phyloP scores from a whole-genome alignment of 1,140 invertebrate genomes.

The Chymomyza costata region DNA sequence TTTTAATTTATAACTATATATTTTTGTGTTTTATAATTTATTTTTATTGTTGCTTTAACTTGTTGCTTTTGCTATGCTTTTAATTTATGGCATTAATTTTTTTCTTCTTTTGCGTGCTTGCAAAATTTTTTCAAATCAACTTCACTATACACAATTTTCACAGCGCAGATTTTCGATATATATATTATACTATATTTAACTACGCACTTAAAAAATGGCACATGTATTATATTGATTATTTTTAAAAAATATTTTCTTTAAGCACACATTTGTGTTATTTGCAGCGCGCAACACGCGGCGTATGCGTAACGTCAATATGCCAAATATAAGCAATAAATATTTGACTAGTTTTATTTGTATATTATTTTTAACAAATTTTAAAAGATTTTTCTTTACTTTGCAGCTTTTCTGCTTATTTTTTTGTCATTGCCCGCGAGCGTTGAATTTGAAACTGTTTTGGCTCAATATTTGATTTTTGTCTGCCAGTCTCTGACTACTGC shows the following conservation, averaged over 20 bases:
- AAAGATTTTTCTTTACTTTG: slow-evolving; percentile 10
- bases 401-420: slow-evolving; percentile 38
- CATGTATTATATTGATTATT: slow-evolving; percentile 29
- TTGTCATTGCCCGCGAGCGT: slow-evolving; percentile 56
- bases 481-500: slow-evolving; percentile 26
- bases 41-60: slow-evolving; percentile 22
- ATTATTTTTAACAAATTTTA: background rate
- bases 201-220: slow-evolving; percentile 59
- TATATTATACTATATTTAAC: slow-evolving; percentile 6
- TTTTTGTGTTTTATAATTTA: slow-evolving; percentile 11
- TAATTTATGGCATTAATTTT: slow-evolving; percentile 37
- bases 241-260: slow-evolving; percentile 4
- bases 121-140: slow-evolving; percentile 16
- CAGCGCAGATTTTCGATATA: slow-evolving; percentile 20
- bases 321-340: slow-evolving; percentile 49
- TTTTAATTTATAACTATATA: slow-evolving; percentile 11
- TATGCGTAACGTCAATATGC: slow-evolving; percentile 36
- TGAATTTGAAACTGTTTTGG: slow-evolving; percentile 69
- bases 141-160: slow-evolving; percentile 50
- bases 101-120: slow-evolving; percentile 40
- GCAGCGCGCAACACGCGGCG: slow-evolving; percentile 45
- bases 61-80: slow-evolving; percentile 19
- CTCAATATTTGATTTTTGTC: slow-evolving; percentile 63
- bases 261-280: slow-evolving; percentile 2
- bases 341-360: slow-evolving; percentile 6